phyloP scores from a whole-genome alignment of 1,140 invertebrate species.

The Batillaria attramentaria region DNA sequence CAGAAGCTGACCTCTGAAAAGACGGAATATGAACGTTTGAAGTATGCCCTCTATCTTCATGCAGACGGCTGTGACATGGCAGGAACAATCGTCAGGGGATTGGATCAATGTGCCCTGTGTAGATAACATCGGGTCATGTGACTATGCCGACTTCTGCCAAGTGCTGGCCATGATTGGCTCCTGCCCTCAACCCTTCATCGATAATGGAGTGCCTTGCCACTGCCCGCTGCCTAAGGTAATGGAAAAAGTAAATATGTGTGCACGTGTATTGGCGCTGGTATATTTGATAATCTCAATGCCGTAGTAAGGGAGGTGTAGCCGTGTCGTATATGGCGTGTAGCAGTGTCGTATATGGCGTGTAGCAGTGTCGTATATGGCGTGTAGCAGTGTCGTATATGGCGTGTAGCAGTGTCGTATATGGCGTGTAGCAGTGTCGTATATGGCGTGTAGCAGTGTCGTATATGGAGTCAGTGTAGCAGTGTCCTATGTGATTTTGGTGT shows the following conservation, averaged over 20 bases:
- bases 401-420: no score
- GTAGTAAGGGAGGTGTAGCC: neutral
- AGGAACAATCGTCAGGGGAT: constrained; percentile 43
- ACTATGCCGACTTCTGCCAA: constrained; percentile 55
- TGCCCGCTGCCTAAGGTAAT: constrained; percentile 59
- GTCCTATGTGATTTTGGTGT: neutral
- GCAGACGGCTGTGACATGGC: constrained; percentile 43
- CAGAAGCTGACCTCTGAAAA: neutral
- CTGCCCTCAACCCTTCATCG: constrained; percentile 53
- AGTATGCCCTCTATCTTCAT: neutral
- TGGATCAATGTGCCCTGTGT: constrained; percentile 58
- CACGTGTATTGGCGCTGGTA: constrained; percentile 16
- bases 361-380: no score
- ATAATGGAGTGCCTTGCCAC: constrained; percentile 53
- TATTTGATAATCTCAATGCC: neutral
- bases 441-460: no score
- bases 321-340: neutral
- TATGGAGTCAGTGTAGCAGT: neutral
- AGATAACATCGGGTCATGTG: constrained; percentile 54
- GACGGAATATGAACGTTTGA: neutral
- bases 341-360: no score
- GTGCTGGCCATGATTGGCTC: constrained; percentile 33
- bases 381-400: no score
- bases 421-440: no score
- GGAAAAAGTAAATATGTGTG: no score